These are phyloP conservation scores for Nilaparvata lugens DNA, from an alignment of 1,140 invertebrate genomes.

Conservation along the genomic window DNA sequence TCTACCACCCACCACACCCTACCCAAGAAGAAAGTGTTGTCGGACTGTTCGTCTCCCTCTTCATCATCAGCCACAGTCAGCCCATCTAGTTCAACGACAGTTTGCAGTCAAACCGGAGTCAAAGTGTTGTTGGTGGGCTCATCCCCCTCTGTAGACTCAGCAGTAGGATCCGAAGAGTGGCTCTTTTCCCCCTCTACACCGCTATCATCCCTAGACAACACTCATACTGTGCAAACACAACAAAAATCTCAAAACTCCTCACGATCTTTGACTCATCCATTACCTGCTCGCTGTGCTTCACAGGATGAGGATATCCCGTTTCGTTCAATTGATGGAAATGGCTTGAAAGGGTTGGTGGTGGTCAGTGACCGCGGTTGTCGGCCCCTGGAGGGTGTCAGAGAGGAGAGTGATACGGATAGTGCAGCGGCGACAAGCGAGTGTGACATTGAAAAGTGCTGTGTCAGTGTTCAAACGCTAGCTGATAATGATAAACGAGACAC, in stretches of 20 bases:
- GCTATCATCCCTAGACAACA: constrained; percentile 12
- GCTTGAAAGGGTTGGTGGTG: constrained; percentile 35
- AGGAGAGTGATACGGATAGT: constrained; percentile 38
- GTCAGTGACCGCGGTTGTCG: constrained; percentile 31
- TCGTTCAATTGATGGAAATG: constrained; percentile 33
- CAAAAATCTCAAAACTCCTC: constrained; percentile 10
- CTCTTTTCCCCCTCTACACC: constrained; percentile 20
- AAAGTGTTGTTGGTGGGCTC: constrained; percentile 35
- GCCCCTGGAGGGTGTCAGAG: constrained; percentile 38
- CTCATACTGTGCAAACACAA: not conserved
- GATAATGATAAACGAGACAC: not conserved
- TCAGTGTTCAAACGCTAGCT: not conserved
- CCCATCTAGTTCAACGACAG: constrained; percentile 16
- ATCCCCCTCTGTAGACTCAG: constrained; percentile 48
- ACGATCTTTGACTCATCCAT: constrained; percentile 41
- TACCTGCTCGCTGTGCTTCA: constrained; percentile 33
- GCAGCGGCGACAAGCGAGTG: constrained; percentile 19
- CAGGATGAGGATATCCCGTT: constrained; percentile 7
- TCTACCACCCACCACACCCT: constrained; percentile 12
- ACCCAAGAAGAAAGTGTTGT: constrained; percentile 18
- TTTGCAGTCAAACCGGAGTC: not conserved
- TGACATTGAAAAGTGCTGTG: constrained; percentile 1
- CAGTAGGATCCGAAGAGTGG: constrained; percentile 45
- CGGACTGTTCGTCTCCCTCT: too few relatives aligned
- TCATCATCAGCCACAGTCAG: constrained; percentile 1